Conservation (phyloP, 2,797 vertebrate species). For the Chelon auratus region DNA sequence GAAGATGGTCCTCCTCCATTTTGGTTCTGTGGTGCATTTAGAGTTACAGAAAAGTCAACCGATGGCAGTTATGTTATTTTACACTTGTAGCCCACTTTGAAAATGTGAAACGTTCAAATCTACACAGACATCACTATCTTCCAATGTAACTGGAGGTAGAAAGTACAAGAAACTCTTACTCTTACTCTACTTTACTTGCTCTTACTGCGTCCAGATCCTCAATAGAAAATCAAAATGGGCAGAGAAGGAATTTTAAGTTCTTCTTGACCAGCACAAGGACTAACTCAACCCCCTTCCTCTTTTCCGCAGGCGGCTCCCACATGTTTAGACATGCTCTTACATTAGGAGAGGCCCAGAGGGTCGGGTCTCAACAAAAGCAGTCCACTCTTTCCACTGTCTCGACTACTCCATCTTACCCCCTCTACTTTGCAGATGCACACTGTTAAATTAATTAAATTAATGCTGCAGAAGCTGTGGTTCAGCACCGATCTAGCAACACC, state of each 20-base stretch:
- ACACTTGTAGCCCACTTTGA: background rate
- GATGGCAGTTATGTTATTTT: background rate
- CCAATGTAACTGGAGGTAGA: background rate
- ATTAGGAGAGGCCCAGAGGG: conserved; percentile 74
- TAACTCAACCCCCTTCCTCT: conserved; percentile 52
- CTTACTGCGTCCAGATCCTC: background rate
- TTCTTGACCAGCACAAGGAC: conserved; percentile 55
- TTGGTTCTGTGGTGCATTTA: too few species aligned
- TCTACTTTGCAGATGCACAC: background rate
- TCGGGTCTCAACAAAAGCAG: conserved; percentile 44
- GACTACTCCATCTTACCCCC: background rate
- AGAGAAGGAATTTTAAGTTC: conserved; percentile 41
- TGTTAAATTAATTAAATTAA: background rate
- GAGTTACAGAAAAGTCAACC: background rate
- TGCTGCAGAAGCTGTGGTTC: background rate
- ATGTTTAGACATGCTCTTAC: conserved; percentile 73
- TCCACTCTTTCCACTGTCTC: conserved; percentile 51
- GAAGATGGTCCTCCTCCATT: too few species aligned
- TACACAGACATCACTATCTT: background rate
- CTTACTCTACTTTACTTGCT: too few species aligned
- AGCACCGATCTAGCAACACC: background rate
- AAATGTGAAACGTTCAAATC: conserved; percentile 4
- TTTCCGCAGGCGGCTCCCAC: conserved; percentile 66
- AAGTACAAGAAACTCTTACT: conserved; percentile 1
- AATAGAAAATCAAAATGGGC: conserved; percentile 7